A percentile compares a stretch with the other conserved stretches of the same genome.
Evolutionary conservation across 2,113 vertebrate species (phyloP).

Genomic region (Trogon melanurus): DNA sequence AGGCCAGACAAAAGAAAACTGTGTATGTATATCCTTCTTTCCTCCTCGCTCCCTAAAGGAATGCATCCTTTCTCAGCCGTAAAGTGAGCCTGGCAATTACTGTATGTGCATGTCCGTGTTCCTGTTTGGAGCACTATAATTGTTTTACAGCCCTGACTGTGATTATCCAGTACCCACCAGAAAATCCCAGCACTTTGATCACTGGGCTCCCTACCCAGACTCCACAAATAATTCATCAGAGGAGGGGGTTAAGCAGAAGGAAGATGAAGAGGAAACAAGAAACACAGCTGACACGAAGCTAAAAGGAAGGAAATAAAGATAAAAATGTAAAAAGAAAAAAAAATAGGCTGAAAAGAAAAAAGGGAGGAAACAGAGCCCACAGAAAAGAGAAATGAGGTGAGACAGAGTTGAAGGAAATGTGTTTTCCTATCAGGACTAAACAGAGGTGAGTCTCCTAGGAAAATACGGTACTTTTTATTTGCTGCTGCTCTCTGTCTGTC

Average conservation of each 20-base stretch:
- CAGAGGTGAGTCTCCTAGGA: neutral
- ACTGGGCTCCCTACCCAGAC: slow-evolving; percentile 51
- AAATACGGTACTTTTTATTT: neutral
- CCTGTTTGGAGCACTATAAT: slow-evolving; percentile 62
- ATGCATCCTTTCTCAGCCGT: slow-evolving; percentile 60
- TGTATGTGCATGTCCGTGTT: slow-evolving; percentile 60
- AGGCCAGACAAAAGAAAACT: slow-evolving; percentile 54
- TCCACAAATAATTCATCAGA: slow-evolving; percentile 41
- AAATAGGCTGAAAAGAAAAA: slow-evolving; percentile 8
- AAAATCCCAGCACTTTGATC: slow-evolving; percentile 66
- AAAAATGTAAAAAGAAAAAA: slow-evolving; percentile 34
- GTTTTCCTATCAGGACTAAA: neutral
- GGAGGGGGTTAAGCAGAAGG: neutral
- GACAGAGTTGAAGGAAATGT: slow-evolving; percentile 1
- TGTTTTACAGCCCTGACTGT: slow-evolving; percentile 65
- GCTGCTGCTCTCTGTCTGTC: slow-evolving; percentile 30
- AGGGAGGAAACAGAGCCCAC: slow-evolving; percentile 31
- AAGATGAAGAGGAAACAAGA: slow-evolving; percentile 57
- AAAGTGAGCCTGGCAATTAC: slow-evolving; percentile 57
- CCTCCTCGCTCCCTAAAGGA: neutral
- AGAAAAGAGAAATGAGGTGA: slow-evolving; percentile 51
- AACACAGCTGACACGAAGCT: slow-evolving; percentile 15
- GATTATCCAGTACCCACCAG: slow-evolving; percentile 65
- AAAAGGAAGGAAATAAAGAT: slow-evolving; percentile 61
- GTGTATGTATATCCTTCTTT: slow-evolving; percentile 54